A percentile compares a stretch with the other conserved stretches of the same genome.
phyloP scores from a whole-genome alignment of 2,797 vertebrate species.

The Peromyscus nudipes region DNA sequence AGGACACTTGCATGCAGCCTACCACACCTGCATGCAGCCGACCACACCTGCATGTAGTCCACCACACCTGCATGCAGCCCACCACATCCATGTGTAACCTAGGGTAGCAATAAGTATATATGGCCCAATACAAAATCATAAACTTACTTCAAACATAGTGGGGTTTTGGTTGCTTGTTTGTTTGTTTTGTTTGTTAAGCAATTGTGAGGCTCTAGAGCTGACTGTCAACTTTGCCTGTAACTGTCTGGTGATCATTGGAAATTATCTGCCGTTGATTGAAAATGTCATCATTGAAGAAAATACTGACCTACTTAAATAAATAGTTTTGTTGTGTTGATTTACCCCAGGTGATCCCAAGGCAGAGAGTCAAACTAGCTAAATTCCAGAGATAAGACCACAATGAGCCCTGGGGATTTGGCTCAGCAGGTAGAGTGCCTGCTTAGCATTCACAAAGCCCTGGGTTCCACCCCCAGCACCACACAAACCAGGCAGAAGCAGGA shows the following conservation, averaged over 20 bases:
- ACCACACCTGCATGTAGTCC: not conserved
- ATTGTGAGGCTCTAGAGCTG: not conserved
- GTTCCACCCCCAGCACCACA: not conserved
- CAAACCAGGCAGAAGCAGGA: not conserved
- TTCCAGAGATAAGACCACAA: not conserved
- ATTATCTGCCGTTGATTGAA: constrained; percentile 2
- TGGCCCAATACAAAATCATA: not conserved
- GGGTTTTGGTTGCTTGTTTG: not conserved
- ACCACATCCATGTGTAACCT: not conserved
- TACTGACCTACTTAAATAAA: constrained; percentile 11
- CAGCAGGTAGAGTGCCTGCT: not conserved
- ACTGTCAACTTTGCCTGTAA: not conserved
- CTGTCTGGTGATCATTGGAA: constrained; percentile 4
- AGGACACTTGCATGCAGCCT: not conserved
- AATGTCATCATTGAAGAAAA: constrained; percentile 31
- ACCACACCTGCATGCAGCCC: not conserved
- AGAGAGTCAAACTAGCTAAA: constrained; percentile 28
- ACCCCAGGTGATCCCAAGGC: not conserved
- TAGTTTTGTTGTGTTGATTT: constrained; percentile 40
- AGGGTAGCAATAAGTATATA: not conserved
- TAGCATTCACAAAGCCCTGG: not conserved
- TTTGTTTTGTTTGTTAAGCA: not conserved
- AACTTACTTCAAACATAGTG: not conserved
- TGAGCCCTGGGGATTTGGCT: not conserved
- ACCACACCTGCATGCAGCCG: not conserved